A percentile compares a stretch with the other conserved stretches of the same genome.
These are phyloP conservation scores for Nicator chloris DNA, from an alignment of 2,113 vertebrate species.

Conservation along the genomic window DNA sequence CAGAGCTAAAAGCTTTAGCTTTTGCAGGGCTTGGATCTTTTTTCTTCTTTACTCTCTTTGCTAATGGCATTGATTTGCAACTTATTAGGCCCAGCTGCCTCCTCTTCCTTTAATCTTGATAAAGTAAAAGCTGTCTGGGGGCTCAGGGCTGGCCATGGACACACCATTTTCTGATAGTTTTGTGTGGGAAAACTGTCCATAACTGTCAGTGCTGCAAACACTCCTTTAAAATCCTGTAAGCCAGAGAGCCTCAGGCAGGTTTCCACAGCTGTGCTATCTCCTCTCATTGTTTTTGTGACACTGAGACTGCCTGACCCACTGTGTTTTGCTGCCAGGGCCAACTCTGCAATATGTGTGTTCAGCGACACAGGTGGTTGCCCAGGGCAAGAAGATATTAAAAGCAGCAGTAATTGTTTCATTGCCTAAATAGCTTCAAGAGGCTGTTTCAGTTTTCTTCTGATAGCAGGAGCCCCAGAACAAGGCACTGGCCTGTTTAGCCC, in stretches of 20 bases:
- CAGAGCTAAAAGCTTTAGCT: not conserved
- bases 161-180: not conserved
- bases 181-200: conserved; percentile 17
- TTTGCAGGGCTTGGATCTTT: not conserved
- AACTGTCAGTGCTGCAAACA: conserved; percentile 13
- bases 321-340: conserved; percentile 4
- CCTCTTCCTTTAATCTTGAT: conserved; percentile 23
- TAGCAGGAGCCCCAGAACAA: not conserved
- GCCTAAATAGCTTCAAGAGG: conserved; percentile 7
- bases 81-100: conserved; percentile 26
- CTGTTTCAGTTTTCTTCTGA: not conserved
- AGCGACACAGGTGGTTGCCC: conserved; percentile 43
- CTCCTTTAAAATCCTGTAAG: not conserved
- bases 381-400: conserved; percentile 42
- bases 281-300: conserved; percentile 14
- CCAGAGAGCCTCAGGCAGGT: conserved; percentile 24
- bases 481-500: not conserved
- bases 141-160: not conserved
- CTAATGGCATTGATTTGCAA: conserved; percentile 44
- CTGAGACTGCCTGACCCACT: conserved; percentile 2
- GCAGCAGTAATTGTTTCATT: conserved; percentile 26
- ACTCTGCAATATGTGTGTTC: not conserved
- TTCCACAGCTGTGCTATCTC: conserved; percentile 58
- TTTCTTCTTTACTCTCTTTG: not conserved
- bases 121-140: not conserved